These are phyloP conservation scores for Pollachius pollachius DNA, from an alignment of 2,113 vertebrate species.

Conservation along the genomic window DNA sequence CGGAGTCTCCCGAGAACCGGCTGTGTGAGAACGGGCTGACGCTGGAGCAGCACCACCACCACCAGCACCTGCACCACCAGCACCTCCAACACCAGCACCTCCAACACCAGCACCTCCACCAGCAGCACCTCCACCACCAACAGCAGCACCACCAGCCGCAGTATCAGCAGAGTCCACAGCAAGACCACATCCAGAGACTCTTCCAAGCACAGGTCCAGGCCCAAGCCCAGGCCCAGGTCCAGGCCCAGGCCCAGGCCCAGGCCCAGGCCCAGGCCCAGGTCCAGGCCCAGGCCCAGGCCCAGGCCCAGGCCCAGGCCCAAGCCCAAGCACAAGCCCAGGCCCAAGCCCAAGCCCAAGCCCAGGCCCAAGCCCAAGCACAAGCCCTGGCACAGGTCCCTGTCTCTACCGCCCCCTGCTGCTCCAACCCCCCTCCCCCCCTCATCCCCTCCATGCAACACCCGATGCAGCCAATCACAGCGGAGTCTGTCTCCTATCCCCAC, in stretches of 20 bases:
- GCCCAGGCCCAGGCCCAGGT: constrained; percentile 54
- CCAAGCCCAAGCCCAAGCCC: constrained; percentile 73
- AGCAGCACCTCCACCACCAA: not conserved
- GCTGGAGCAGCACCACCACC: constrained; percentile 50
- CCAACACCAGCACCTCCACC: constrained; percentile 24
- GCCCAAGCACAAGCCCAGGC: no score
- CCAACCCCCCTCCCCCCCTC: constrained; percentile 36
- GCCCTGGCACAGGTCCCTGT: constrained; percentile 14
- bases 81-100: constrained; percentile 36
- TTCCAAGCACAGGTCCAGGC: constrained; percentile 61
- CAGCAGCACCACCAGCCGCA: constrained; percentile 9
- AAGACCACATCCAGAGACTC: constrained; percentile 73
- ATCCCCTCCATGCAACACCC: constrained; percentile 21
- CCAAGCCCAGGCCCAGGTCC: not conserved
- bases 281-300: constrained; percentile 72
- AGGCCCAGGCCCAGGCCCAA: constrained; percentile 27
- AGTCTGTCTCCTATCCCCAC: constrained; percentile 44
- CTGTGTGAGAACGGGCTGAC: constrained; percentile 72
- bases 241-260: no score
- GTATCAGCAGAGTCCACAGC: constrained; percentile 23
- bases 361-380: constrained; percentile 26
- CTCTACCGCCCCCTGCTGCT: constrained; percentile 17
- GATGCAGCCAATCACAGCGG: constrained; percentile 15
- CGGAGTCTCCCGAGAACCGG: constrained; percentile 80
- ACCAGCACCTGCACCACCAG: constrained; percentile 32